Evolutionary conservation across 1,140 invertebrate species (phyloP), one percentile per base, ranked within the genome.

Genomic region (Sinella curviseta): DNA sequence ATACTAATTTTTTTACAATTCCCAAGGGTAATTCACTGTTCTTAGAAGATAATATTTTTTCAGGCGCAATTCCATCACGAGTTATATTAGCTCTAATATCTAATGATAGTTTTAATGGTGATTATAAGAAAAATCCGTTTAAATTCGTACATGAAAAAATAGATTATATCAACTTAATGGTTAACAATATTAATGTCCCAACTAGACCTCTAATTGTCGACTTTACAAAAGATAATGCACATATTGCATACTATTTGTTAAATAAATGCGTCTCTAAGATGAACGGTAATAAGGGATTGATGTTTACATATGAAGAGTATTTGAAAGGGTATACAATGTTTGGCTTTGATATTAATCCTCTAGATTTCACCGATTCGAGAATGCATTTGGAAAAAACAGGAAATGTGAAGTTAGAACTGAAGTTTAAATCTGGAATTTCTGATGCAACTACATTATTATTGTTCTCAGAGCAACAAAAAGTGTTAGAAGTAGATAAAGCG

Each of bases 401-500:
- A 2, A 17, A 3, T 31, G 65, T 70, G 31, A 70, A 70, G n/a
- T 8, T 70, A 14, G 26, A 30, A 33, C 1, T 70, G 8, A 33
- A 70, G n/a, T 70, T 31, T 70, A 17, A 8, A 31, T 31, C 65
- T 30, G 26, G 26, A 12, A 4, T 70, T 4, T 2, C 28, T n/a
- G 65, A 70, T 17, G 65, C 65, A 16, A 33, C 31, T 16, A 70
- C 65, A 31, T 24, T 70, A 4, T 16, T 70, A 12, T 24, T 70
- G 12, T 70, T 31, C 24, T 31, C 28, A 14, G 65, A 70, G n/a
- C 2, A n/a, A 31, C 65, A 70, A 70, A 30, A 70, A 31, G 26
- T 70, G 8, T 70, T 70, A 70, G 65, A 70, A 33, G n/a, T 70
- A 8, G 65, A 70, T 24, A 70, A 70, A 70, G 8, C 14, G 8